These are phyloP conservation scores for Hipparchia sbordonii DNA, from an alignment of 2,888 invertebrate species.

Conservation along the genomic window DNA sequence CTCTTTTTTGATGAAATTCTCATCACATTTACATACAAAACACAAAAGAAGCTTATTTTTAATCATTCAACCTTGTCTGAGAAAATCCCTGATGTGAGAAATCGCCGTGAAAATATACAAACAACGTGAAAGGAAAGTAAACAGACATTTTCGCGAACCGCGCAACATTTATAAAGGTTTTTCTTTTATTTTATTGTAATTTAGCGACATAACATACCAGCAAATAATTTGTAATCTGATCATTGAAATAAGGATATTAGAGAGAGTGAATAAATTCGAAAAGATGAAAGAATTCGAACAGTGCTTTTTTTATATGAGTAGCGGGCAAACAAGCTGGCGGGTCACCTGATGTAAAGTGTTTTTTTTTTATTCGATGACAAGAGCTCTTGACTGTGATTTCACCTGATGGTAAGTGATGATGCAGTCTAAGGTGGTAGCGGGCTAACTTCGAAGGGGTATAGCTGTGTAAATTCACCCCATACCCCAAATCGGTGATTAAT, in stretches of 20 bases:
- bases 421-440: too few species aligned
- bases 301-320: too few species aligned
- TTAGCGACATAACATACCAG: neutral
- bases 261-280: too few species aligned
- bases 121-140: constrained; percentile 10
- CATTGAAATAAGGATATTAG: neutral
- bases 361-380: too few species aligned
- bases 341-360: too few species aligned
- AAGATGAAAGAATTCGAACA: too few species aligned
- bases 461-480: too few species aligned
- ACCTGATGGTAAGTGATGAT: too few species aligned
- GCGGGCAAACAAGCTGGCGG: too few species aligned
- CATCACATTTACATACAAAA: neutral
- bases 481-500: too few species aligned
- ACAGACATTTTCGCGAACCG: constrained; percentile 11
- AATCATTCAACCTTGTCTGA: constrained; percentile 13
- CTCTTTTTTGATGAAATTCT: neutral
- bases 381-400: too few species aligned
- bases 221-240: neutral
- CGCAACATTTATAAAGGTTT: neutral
- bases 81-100: constrained; percentile 12
- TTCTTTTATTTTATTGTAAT: neutral
- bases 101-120: constrained; percentile 8
- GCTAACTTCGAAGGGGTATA: too few species aligned
- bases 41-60: neutral